Conservation (phyloP, 2,113 vertebrate genomes). For the Leptobrachium ailaonicum region DNA sequence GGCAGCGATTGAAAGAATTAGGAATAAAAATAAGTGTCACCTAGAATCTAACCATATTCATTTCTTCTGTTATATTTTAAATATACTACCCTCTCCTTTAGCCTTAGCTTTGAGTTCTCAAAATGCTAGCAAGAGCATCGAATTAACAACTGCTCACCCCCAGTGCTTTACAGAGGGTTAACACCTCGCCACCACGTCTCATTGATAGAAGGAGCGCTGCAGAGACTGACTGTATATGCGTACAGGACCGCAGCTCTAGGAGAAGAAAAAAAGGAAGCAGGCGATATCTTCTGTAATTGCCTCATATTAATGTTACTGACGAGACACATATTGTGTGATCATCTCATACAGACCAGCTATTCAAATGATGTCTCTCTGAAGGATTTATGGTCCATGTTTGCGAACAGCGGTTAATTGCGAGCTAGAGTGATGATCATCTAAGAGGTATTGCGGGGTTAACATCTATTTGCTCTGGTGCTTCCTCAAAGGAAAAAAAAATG, state of each 20-base stretch:
- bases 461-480: constrained; percentile 28
- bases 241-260: neutral
- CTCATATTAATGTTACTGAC: constrained; percentile 27
- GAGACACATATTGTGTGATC: constrained; percentile 16
- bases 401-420: constrained; percentile 23
- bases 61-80: too few relatives aligned
- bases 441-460: constrained; percentile 39
- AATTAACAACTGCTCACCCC: neutral
- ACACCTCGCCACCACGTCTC: neutral
- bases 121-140: too few relatives aligned
- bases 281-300: constrained; percentile 2
- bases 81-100: too few relatives aligned
- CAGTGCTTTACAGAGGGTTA: neutral
- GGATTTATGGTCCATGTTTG: constrained; percentile 25
- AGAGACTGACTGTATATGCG: neutral
- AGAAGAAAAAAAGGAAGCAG: neutral
- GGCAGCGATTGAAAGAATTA: too few relatives aligned
- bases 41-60: too few relatives aligned
- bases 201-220: neutral
- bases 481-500: constrained; percentile 28
- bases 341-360: constrained; percentile 19
- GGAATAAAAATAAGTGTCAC: too few relatives aligned
- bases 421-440: constrained; percentile 1
- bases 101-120: too few relatives aligned
- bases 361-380: constrained; percentile 21